Base-by-base conservation (phyloP, 1,140 invertebrate genomes). In the Acyrthosiphon pisum region DNA sequence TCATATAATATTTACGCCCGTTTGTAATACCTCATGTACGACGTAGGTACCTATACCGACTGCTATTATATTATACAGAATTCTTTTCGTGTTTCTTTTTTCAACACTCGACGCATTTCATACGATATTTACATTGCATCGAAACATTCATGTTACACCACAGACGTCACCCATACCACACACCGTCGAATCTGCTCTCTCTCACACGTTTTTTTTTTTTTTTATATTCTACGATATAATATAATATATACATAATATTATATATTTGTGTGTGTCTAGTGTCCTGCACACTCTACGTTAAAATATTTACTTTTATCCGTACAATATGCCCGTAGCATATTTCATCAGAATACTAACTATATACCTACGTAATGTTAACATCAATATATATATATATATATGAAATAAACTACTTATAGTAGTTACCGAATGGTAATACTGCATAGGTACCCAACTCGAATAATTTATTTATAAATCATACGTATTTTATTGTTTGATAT, bases 281-380 rank as follows among this genome's bases (percentile, higher is more conserved):
- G n/a, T 76, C 60, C 60, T 76, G 30, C 14, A n/a, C 60, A 18
- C 30, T n/a, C 30, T 30, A n/a, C 60, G 60, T n/a, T 76, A 76
- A 76, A 76, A n/a, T 76, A 76, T 76, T 76, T 76, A 76, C 60
- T n/a, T 76, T 76, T 76, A n/a, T 76, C 60, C n/a, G 60, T 76
- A 76, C 11, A n/a, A 76, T 76, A 76, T n/a, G 60, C n/a, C n/a
- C n/a, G n/a, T 76, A n/a, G 11, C 30, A 76, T n/a, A 76, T 76
- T 76, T 76, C 60, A 76, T 76, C 60, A n/a, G 60, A 76, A 76
- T n/a, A 76, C 60, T 76, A n/a, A 76, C 30, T 76, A n/a, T n/a
- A n/a, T n/a, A n/a, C 9, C 26, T 30, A 30, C 4, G 60, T n/a
- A 68, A 30, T 68, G n/a, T 68, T 68, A 68, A 68, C 26, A 30